Base-by-base conservation (phyloP, 2,888 invertebrate genomes). In the Protonemura montana region DNA sequence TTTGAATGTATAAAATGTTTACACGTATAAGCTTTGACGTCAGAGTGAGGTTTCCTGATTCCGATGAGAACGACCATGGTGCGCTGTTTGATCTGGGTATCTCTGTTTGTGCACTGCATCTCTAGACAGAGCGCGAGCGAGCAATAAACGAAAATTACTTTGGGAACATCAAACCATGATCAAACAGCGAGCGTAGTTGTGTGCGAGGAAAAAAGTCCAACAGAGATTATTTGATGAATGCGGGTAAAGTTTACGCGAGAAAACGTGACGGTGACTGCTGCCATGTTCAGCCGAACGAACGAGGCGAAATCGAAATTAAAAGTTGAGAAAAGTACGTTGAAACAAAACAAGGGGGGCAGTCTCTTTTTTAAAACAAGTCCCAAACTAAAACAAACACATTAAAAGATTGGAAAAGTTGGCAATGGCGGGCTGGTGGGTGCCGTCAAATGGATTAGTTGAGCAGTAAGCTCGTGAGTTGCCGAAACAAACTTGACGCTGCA, bases 371-470 rank as follows among this genome's bases (percentile, higher is more conserved):
- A 59, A 59, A 59, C 59, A 59, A 59, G 21, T 21, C 59, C 59
- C 16, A 13, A 59, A 59, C 59, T 59, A 59, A 59, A 59, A 59
- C 59, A 78, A 28, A 29, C 81, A 81, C 81, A 81, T 81, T 81
- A 81, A 81, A 81, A 81, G 81, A 81, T 81, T 81, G 30, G 28
- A 28, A n/a, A 81, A 81, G 81, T 81, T 81, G 81, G 81, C n/a
- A 81, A 81, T 29, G 81, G 30, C 28, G 81, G n/a, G n/a, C n/a
- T n/a, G n/a, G 16, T 30, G 27, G 28, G 35, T 13, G 59, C 59
- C 59, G 59, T 59, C 59, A 59, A 59, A 59, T 59, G 1, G 59
- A 21, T 59, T 59, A 59, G 59, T 21, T 35, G 21, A 59, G 59
- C 59, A 59, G 13, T n/a, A n/a, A n/a, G n/a, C n/a, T 59, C 59